Evolutionary conservation across 2,797 vertebrate species (phyloP), one percentile per base, ranked within the genome.

Genomic region (Merluccius polli): DNA sequence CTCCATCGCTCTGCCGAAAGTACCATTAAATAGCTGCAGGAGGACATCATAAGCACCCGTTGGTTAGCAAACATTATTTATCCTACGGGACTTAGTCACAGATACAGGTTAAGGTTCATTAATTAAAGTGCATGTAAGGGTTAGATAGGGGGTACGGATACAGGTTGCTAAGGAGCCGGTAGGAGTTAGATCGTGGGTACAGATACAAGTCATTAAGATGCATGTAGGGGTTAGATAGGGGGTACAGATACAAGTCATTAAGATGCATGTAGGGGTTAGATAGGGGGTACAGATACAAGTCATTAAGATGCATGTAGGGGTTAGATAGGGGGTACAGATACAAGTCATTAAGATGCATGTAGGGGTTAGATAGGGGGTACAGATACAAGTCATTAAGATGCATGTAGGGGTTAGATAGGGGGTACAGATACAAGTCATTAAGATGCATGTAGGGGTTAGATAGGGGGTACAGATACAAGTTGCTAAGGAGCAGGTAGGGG

Each of bases 21-120:
- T 98, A 71, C 97, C 97, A 76, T 99, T 99, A 89, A 99, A 99
- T 84, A 99, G 96, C 97, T 99, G 74, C 24, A 29, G 63, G 7
- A 32, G 30, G 16, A 69, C 59, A 12, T 2, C 79, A 87, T 1
- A 70, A 79, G 35, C 6, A 73, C 74, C 77, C 67, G 8, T 31
- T 16, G 67, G 15, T 31, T 9, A 31, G 6, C 29, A 21, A 18
- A 32, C 33, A 18, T 15, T 12, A 24, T 32, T 33, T n/a, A 8
- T 33, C 31, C 31, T n/a, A 9, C 2, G 5, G 29, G n/a, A 67
- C 63, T 21, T 63, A 11, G 12, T 41, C 0, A 41, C 38, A 35
- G 33, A 35, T 35, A 38, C 36, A 10, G 36, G 36, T 38, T 11
- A 38, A 38, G 4, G 33, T 35, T 3, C 33, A 35, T 3, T 35